phyloP scores from a whole-genome alignment of 2,888 invertebrate species.

The Lordiphosa andalusiaca region DNA sequence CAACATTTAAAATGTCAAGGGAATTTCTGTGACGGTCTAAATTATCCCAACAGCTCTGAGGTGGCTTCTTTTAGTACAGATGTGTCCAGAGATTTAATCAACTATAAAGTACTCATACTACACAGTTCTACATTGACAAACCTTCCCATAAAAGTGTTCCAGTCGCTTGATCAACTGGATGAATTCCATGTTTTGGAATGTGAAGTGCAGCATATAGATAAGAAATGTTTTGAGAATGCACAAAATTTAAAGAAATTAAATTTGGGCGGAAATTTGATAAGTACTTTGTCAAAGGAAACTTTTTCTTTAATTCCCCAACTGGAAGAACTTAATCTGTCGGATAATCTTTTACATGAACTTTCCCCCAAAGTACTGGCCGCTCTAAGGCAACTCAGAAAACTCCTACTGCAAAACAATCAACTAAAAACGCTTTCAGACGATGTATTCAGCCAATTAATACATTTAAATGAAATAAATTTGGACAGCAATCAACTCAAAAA shows the following conservation, averaged over 20 bases:
- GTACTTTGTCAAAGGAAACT: neutral
- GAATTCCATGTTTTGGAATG: constrained; percentile 6
- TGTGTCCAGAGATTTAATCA: neutral
- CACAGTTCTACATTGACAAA: constrained; percentile 7
- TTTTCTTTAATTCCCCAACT: constrained; percentile 2
- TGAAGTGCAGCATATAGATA: neutral
- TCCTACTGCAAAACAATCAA: constrained; percentile 1
- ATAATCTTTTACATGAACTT: constrained; percentile 3
- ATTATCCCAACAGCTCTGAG: neutral
- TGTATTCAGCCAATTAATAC: too few relatives aligned
- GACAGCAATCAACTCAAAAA: too few relatives aligned
- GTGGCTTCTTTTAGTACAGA: neutral
- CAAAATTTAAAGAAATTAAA: constrained; percentile 4
- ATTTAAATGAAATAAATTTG: too few relatives aligned
- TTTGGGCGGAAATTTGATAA: constrained; percentile 6
- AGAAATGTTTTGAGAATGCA: constrained; percentile 5
- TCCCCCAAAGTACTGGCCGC: neutral
- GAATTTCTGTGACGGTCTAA: constrained; percentile 3
- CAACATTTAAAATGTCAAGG: neutral
- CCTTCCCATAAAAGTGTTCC: constrained; percentile 5
- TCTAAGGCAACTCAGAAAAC: neutral
- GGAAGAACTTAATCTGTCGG: constrained; percentile 4
- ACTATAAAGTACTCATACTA: neutral
- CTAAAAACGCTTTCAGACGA: neutral
- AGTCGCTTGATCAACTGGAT: neutral